Conservation (phyloP, 1,140 invertebrate species). For the Cephus cinctus region DNA sequence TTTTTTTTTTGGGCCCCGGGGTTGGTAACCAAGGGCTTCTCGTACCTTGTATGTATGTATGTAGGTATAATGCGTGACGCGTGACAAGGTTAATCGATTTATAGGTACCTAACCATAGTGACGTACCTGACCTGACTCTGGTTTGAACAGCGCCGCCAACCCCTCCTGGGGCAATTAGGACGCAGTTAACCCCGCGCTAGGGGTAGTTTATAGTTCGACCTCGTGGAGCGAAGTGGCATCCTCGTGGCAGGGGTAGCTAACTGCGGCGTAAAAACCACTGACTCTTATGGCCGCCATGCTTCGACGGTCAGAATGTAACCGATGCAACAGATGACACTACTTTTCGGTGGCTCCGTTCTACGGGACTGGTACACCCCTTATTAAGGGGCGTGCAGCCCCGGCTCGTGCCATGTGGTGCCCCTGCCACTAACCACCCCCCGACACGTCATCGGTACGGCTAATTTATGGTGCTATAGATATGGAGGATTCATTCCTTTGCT, state of each 20-base stretch:
- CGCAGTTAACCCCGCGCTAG: slow-evolving; percentile 32
- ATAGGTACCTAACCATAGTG: too few species aligned
- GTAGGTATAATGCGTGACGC: slow-evolving; percentile 5
- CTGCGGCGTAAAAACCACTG: neutral
- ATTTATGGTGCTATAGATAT: too few species aligned
- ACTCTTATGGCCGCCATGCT: slow-evolving; percentile 19
- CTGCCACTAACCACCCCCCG: slow-evolving; percentile 25
- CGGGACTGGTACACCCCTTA: slow-evolving; percentile 12
- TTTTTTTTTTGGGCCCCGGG: too few species aligned
- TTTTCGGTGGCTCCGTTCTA: slow-evolving; percentile 33
- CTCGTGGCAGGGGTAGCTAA: neutral
- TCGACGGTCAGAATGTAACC: slow-evolving; percentile 36
- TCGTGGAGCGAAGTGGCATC: neutral
- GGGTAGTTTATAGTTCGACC: slow-evolving; percentile 24
- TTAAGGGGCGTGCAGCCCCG: slow-evolving; percentile 21
- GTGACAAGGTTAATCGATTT: too few species aligned
- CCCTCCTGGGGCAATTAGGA: slow-evolving; percentile 31
- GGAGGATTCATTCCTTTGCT: too few species aligned
- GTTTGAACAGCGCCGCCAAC: too few species aligned
- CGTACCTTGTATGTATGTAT: slow-evolving; percentile 11
- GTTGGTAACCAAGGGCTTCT: slow-evolving; percentile 3
- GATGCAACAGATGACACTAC: slow-evolving; percentile 54
- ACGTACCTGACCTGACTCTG: too few species aligned
- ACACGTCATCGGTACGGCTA: slow-evolving; percentile 43
- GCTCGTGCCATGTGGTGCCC: slow-evolving; percentile 45